These are phyloP conservation scores for Poeciliopsis turneri DNA, from an alignment of 2,797 vertebrate species.

Conservation along the genomic window DNA sequence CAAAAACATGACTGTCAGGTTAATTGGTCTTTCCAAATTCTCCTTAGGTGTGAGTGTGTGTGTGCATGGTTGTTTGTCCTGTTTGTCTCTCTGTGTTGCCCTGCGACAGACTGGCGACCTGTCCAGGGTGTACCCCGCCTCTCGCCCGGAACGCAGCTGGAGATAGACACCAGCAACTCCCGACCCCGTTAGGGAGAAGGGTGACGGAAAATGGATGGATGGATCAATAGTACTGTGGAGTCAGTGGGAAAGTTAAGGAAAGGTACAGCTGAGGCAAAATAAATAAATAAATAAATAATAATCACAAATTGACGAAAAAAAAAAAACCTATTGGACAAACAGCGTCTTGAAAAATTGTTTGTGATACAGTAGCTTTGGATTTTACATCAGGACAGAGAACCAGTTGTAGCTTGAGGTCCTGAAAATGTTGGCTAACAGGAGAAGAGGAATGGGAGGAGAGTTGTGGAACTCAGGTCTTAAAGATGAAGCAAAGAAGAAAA, in stretches of 20 bases:
- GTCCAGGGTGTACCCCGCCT: no score
- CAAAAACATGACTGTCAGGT: no score
- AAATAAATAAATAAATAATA: neutral
- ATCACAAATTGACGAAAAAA: neutral
- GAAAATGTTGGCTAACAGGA: neutral
- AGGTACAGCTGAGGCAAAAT: neutral
- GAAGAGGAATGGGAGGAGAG: neutral
- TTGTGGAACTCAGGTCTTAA: neutral
- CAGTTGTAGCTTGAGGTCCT: neutral
- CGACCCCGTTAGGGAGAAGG: no score
- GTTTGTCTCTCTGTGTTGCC: no score
- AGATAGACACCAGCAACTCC: no score
- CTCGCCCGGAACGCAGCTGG: no score
- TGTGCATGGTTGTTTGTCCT: no score
- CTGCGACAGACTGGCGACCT: no score
- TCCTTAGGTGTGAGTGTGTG: no score
- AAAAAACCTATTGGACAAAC: neutral
- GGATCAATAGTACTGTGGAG: neutral
- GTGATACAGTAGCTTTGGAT: neutral
- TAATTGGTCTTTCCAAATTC: no score
- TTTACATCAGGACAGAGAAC: neutral
- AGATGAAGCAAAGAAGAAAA: neutral
- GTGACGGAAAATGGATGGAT: no score
- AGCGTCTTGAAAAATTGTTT: neutral
- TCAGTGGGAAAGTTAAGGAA: neutral